phyloP scores from a whole-genome alignment of 2,797 vertebrate genomes.

The Notamacropus eugenii region DNA sequence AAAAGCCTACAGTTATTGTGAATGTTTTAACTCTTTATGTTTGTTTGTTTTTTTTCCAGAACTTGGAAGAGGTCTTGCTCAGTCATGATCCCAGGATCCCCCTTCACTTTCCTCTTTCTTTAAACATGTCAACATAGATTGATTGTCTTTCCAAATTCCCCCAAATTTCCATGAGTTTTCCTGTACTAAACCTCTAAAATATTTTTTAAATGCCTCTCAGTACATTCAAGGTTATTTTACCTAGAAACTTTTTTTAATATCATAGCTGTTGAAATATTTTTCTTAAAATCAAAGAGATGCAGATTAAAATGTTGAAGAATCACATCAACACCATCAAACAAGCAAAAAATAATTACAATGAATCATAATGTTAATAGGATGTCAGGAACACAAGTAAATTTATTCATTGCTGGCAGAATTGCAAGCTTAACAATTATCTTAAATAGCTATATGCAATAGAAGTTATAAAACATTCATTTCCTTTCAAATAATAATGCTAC shows the following conservation, averaged over 20 bases:
- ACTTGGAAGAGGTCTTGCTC: neutral
- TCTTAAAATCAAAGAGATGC: neutral
- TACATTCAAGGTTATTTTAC: neutral
- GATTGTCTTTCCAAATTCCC: neutral
- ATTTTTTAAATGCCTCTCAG: neutral
- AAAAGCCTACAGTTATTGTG: neutral
- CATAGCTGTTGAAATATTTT: neutral
- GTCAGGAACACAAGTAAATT: neutral
- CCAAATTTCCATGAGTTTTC: neutral
- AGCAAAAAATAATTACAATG: neutral
- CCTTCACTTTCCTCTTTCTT: neutral
- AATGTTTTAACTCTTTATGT: neutral
- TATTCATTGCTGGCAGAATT: neutral
- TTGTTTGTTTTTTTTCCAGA: neutral
- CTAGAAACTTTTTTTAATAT: neutral
- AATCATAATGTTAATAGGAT: neutral
- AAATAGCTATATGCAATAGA: neutral
- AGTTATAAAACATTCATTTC: neutral
- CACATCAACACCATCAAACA: neutral
- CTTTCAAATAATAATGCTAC: neutral
- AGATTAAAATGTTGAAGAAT: neutral
- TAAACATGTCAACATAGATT: neutral
- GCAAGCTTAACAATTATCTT: neutral
- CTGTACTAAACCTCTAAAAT: neutral
- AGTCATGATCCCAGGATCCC: neutral